Conservation (phyloP, 2,797 vertebrate genomes). For the Crocodylus rhombifer region DNA sequence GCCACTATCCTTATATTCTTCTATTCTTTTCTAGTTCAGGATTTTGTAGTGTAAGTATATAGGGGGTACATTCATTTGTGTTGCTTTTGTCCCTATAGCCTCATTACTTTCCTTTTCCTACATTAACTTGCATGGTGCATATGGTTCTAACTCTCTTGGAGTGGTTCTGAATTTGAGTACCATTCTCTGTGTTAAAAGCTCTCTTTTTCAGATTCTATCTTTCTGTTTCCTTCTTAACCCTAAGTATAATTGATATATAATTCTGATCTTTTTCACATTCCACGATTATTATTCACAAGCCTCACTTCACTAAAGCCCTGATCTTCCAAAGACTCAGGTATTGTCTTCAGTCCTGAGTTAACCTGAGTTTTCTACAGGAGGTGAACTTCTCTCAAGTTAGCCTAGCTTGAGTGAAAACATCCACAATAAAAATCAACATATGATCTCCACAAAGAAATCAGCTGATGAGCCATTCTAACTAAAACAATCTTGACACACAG, state of each 20-base stretch:
- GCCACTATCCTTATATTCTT: background rate
- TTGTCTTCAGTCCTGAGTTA: accelerated
- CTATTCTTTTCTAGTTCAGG: background rate
- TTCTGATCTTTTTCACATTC: background rate
- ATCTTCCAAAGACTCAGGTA: background rate
- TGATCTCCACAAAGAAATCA: background rate
- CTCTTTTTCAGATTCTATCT: background rate
- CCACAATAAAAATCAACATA: background rate
- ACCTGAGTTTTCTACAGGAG: background rate
- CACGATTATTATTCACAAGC: background rate
- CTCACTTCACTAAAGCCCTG: background rate
- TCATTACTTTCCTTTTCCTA: background rate
- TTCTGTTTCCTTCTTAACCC: background rate
- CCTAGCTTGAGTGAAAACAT: background rate
- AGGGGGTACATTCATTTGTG: background rate
- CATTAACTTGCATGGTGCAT: background rate
- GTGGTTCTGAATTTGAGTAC: background rate
- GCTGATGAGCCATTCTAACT: background rate
- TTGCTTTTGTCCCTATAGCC: background rate
- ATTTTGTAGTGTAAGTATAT: background rate
- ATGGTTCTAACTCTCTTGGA: background rate
- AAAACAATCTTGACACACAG: too few relatives aligned
- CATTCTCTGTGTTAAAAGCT: background rate
- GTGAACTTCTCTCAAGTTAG: background rate
- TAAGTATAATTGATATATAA: background rate